Evolutionary conservation across 1,140 invertebrate genomes (phyloP).

Genomic region (Papilio helenus): DNA sequence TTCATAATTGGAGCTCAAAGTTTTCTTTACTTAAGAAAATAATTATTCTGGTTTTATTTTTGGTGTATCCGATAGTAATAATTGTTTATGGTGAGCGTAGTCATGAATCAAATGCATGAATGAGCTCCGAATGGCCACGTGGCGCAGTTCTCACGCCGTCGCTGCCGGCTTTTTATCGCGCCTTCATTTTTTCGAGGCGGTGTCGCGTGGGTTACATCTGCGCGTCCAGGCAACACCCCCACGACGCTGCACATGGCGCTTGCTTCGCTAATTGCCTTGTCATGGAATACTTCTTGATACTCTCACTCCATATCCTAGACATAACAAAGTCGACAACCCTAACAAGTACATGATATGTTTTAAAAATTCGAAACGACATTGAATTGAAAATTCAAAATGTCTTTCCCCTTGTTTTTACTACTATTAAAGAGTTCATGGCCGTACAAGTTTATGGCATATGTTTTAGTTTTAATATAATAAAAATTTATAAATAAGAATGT

Average conservation of each 20-base stretch:
- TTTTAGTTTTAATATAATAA: too few species aligned
- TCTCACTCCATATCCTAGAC: neutral
- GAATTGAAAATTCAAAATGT: neutral
- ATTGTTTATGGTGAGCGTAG: conserved; percentile 46
- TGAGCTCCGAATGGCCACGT: conserved; percentile 73
- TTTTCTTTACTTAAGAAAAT: too few species aligned
- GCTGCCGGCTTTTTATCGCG: conserved; percentile 68
- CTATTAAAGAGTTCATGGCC: too few species aligned
- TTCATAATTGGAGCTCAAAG: too few species aligned
- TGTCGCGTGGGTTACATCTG: conserved; percentile 75
- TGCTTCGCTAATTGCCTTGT: conserved; percentile 74
- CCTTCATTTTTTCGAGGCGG: conserved; percentile 65
- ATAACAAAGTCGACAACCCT: conserved; percentile 15
- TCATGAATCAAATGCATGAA: conserved; percentile 82
- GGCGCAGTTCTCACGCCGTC: conserved; percentile 74
- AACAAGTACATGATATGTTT: neutral
- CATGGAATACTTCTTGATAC: conserved; percentile 49
- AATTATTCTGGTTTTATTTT: neutral
- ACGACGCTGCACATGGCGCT: conserved; percentile 67
- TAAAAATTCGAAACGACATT: neutral
- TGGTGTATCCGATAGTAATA: neutral
- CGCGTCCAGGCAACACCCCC: conserved; percentile 65
- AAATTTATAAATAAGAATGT: too few species aligned
- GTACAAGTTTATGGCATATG: too few species aligned
- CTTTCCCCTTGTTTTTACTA: neutral